Conservation (phyloP, 2,113 vertebrate species). For the Zapornia atra region DNA sequence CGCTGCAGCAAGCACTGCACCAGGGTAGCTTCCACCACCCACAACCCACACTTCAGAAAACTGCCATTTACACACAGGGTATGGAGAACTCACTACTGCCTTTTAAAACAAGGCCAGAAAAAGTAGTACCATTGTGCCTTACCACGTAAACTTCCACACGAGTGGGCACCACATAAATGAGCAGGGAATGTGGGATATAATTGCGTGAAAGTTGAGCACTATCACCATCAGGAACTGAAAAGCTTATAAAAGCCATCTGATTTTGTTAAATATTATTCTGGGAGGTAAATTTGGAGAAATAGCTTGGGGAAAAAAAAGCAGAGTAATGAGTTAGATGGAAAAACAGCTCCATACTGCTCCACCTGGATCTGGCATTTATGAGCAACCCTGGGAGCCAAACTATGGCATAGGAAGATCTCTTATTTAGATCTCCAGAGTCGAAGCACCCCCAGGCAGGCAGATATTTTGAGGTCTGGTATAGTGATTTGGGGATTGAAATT, state of each 20-base stretch:
- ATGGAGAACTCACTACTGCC: background rate
- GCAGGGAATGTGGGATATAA: background rate
- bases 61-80: background rate
- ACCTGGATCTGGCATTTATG: background rate
- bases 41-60: background rate
- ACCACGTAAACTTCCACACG: background rate
- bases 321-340: background rate
- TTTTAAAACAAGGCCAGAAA: background rate
- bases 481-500: background rate
- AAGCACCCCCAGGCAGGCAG: background rate
- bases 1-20: background rate
- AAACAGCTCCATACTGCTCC: background rate
- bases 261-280: background rate
- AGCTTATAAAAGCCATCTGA: background rate
- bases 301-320: background rate
- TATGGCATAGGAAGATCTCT: background rate
- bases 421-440: background rate
- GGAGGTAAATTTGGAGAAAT: background rate
- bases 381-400: background rate
- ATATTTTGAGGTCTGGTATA: background rate
- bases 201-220: background rate
- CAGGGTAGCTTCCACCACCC: background rate
- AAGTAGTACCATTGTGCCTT: background rate
- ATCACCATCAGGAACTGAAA: background rate
- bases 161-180: background rate